Base-by-base conservation (phyloP, 2,888 invertebrate species). In the Hypena proboscidalis region DNA sequence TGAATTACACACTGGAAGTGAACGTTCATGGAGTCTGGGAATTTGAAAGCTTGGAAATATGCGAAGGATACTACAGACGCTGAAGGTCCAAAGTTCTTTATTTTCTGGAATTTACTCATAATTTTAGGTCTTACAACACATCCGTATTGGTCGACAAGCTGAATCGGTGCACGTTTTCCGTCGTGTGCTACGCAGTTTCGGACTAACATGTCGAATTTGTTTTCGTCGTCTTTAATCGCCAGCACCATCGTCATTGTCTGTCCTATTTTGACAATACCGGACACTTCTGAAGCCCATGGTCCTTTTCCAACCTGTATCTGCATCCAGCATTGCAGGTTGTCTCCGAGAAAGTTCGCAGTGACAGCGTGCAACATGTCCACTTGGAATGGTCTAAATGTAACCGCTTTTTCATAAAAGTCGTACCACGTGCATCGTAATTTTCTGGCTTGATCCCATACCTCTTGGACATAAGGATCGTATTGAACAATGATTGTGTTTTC, bases 241-340 rank as follows among this genome's bases (percentile, higher is more conserved):
- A 98, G 91, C 6, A 98, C 98, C 98, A 98, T 98, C 6, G 98
- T 98, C 98, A 98, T 98, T 0, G 98, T 98, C 80, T 98, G 98
- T 13, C 98, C 98, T 60, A 98, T 98, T 89, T 98, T 98, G 5
- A 98, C 98, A 71, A 98, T 97, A 38, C 98, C 98, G 0, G 97
- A 97, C 19, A 98, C 98, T 87, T 98, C 98, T 7, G 97, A 97
- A n/a, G 98, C 98, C 98, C 98, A 98, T 0, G 98, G 98, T 58
- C 98, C 98, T 80, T 98, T 98, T 40, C 98, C 98, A 29, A 97
- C 97, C 87, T 98, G 98, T 68, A 98, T 98, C 85, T 98, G 98
- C 98, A 98, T 98, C 98, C 98, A 98, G 87, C 98, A 98, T 80
- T 98, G 97, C 67, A 98, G 91, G 90, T 98, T 98, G 85, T 98